Base-by-base conservation (phyloP, 2,113 vertebrate species). In the Peucedramus taeniatus region DNA sequence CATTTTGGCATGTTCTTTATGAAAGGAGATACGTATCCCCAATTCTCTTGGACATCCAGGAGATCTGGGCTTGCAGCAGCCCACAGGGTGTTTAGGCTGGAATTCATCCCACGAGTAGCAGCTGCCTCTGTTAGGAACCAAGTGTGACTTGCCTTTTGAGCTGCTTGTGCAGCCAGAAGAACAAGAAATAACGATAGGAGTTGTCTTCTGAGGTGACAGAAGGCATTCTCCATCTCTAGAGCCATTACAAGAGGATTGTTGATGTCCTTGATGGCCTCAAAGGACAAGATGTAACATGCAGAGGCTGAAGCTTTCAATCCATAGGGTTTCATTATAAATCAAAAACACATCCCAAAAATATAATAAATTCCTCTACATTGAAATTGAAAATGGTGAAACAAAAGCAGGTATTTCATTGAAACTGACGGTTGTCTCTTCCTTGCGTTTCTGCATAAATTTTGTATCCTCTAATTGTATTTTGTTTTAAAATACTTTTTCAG, bases 111-210 rank as follows among this genome's bases (percentile, higher is more conserved):
- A 51, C 2, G 3, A 17, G 57, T 11, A 61, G 49, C 81, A 87
- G 57, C 63, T 91, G 50, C n/a, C 60, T 61, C 2, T 7, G 15
- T 50, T 16, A 71, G 74, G 80, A 76, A 72, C 35, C 33, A 26
- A 56, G 49, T 4, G 15, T 50, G n/a, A 89, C n/a, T 60, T 70
- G 60, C 28, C 27, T 59, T 65, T 72, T 42, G n/a, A 54, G 66
- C 42, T 68, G 65, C 71, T 44, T 26, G 9, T 71, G 60, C 28
- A 54, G 66, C 44, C 66, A 71, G 63, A 23, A 74, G 39, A 69
- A 76, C 49, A 44, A 51, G 35, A 44, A 39, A 44, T n/a, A 44
- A 22, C 0, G 0, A 47, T 0, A 35, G 24, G 20, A 59, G 16
- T 11, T 75, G 51, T 63, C 37, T 76, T 69, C 44, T 64, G 44